Conservation (phyloP, 2,888 invertebrate genomes). For the Eurois occulta region DNA sequence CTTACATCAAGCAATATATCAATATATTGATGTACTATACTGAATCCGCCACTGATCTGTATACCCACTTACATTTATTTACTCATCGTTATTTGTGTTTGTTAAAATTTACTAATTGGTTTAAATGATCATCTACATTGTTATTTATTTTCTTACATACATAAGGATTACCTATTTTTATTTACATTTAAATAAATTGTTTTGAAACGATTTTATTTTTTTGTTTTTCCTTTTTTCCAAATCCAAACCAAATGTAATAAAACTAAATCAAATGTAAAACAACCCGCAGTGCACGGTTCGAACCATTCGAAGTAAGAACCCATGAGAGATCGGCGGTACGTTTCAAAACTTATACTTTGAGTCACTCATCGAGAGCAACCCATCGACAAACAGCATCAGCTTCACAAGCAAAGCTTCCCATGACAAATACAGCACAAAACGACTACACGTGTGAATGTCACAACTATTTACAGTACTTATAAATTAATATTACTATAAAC, state of each 20-base stretch:
- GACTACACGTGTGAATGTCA: slow-evolving; percentile 58
- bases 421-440: slow-evolving; percentile 61
- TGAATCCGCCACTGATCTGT: slow-evolving; percentile 64
- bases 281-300: slow-evolving; percentile 53
- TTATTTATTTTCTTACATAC: slow-evolving; percentile 66
- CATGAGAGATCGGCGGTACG: slow-evolving; percentile 52
- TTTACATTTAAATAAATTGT: slow-evolving; percentile 72
- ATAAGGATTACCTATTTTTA: slow-evolving; percentile 64
- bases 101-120: slow-evolving; percentile 64
- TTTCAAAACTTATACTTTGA: slow-evolving; percentile 50
- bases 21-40: slow-evolving; percentile 67
- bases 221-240: slow-evolving; percentile 68
- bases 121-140: slow-evolving; percentile 61
- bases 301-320: slow-evolving; percentile 43
- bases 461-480: slow-evolving; percentile 20
- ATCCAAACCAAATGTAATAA: slow-evolving; percentile 62
- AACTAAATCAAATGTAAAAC: slow-evolving; percentile 56
- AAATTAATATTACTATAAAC: slow-evolving; percentile 12
- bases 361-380: slow-evolving; percentile 60
- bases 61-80: slow-evolving; percentile 66
- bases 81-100: slow-evolving; percentile 66
- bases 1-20: slow-evolving; percentile 80
- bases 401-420: slow-evolving; percentile 67
- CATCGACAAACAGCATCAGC: slow-evolving; percentile 60
- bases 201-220: slow-evolving; percentile 66